Evolutionary conservation across 2,888 invertebrate species (phyloP).

Genomic region (Lithophane leautieri): DNA sequence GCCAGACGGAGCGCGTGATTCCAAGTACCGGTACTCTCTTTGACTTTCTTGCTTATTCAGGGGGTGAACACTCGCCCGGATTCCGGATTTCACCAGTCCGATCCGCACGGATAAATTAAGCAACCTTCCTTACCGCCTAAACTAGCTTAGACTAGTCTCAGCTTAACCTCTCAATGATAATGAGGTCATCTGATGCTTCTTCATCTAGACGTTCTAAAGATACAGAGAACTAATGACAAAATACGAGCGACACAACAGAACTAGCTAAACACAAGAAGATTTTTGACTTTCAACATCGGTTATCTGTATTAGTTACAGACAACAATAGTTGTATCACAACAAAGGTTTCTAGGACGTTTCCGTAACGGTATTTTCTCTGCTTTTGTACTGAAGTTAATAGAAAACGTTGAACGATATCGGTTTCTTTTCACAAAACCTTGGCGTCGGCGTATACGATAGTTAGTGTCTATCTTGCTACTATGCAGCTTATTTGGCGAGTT

Average conservation of each 20-base stretch:
- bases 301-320: slow-evolving; percentile 78
- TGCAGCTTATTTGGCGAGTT: slow-evolving; percentile 62
- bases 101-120: slow-evolving; percentile 51
- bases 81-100: slow-evolving; percentile 63
- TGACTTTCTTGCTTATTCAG: slow-evolving; percentile 76
- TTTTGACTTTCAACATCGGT: slow-evolving; percentile 74
- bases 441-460: slow-evolving; percentile 69
- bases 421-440: slow-evolving; percentile 73
- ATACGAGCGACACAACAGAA: slow-evolving; percentile 46
- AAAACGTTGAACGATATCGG: slow-evolving; percentile 80
- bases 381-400: slow-evolving; percentile 82
- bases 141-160: slow-evolving; percentile 29
- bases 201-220: slow-evolving; percentile 30
- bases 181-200: slow-evolving; percentile 39
- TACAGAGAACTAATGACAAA: slow-evolving; percentile 47
- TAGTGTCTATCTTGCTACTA: slow-evolving; percentile 68
- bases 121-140: slow-evolving; percentile 40
- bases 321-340: slow-evolving; percentile 83
- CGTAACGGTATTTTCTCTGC: slow-evolving; percentile 83
- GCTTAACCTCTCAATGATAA: slow-evolving; percentile 42
- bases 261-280: slow-evolving; percentile 57
- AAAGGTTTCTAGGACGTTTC: slow-evolving; percentile 84
- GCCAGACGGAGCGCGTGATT: slow-evolving; percentile 77
- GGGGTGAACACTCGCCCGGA: slow-evolving; percentile 69
- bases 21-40: slow-evolving; percentile 72